Base-by-base conservation (phyloP, 1,140 invertebrate genomes). In the Mesaphorura yosii region DNA sequence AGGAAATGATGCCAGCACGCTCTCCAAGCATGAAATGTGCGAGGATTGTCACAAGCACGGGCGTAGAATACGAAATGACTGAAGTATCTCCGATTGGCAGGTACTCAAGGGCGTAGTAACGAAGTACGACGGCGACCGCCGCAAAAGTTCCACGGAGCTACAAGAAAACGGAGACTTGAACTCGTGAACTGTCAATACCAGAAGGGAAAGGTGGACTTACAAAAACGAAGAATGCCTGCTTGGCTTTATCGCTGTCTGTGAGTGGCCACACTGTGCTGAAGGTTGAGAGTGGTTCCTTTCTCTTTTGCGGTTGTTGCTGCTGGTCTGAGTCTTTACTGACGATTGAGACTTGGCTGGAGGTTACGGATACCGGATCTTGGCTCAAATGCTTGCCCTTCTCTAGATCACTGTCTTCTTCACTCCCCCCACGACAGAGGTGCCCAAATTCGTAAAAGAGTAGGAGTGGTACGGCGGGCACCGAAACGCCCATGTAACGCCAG, bases 11-110 rank as follows among this genome's bases (percentile, higher is more conserved):
- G 20, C 57, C 57, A 15, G 31, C 52, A 48, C 40, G 49, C 41
- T 63, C 61, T 29, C 52, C 52, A 3, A 63, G 38, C 25, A 58
- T 58, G 34, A 63, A 58, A 31, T 58, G 57, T 0, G 61, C 61
- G 14, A 62, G 34, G 15, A 59, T 52, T 2, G 51, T 55, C 1
- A 63, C 61, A 7, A 59, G 44, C 5, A 63, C 51, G 6, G 61
- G 58, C 14, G 57, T 51, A 26, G 38, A 42, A 34, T 55, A 63
- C 1, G 61, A 57, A 48, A 59, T 63, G 0, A 63, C 60, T 14
- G 48, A 44, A 12, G 58, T 44, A 25, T 63, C 61, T 12, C 48
- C 61, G 10, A 63, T 58, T 10, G 51, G 47, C 47, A 63, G 28
- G 29, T 63, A 59, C 45, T 58, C 22, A 6, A 63, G 38, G 20